Base-by-base conservation (phyloP, 2,888 invertebrate genomes). In the Thelaira solivaga region DNA sequence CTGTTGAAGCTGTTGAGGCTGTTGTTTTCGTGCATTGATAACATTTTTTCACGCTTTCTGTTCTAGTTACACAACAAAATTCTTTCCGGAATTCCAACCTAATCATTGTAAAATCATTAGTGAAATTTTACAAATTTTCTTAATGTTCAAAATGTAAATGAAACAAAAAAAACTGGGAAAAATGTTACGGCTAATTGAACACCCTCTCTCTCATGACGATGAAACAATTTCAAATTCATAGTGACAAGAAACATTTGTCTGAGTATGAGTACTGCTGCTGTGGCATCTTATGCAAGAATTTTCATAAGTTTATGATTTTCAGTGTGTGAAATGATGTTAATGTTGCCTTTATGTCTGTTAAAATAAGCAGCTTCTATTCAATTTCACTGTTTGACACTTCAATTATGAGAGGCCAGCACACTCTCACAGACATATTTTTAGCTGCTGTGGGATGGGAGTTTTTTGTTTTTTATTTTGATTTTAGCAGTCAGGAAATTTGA, bases 111-210 rank as follows among this genome's bases (percentile, higher is more conserved):
- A 84, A 86, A 86, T 86, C 86, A 86, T 86, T 86, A 86, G 83
- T 80, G 55, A 55, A 72, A 82, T 82, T 82, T 83, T 83, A 84
- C 82, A 82, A 85, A 84, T 83, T 85, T 69, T 67, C n/a, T 74
- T 55, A 72, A 55, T 57, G 57, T 72, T 29, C 24, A 59, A 39
- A 68, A 59, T 36, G 39, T 57, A 59, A 59, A 69, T 22, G 59
- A 41, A 29, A 61, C 59, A 41, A 16, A 18, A n/a, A n/a, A 51
- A 59, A 57, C 22, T 61, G 18, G 68, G 26, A 49, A 83, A 81
- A 84, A 82, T 84, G 87, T 87, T 84, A 85, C 85, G 87, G 87
- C 88, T 88, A 88, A 88, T 88, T 88, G 88, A 88, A 82, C 88
- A 88, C 88, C 88, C 87, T 86, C 86, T 84, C 83, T 77, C 4